phyloP scores from a whole-genome alignment of 2,888 invertebrate genomes.

The Dorcus hopei region DNA sequence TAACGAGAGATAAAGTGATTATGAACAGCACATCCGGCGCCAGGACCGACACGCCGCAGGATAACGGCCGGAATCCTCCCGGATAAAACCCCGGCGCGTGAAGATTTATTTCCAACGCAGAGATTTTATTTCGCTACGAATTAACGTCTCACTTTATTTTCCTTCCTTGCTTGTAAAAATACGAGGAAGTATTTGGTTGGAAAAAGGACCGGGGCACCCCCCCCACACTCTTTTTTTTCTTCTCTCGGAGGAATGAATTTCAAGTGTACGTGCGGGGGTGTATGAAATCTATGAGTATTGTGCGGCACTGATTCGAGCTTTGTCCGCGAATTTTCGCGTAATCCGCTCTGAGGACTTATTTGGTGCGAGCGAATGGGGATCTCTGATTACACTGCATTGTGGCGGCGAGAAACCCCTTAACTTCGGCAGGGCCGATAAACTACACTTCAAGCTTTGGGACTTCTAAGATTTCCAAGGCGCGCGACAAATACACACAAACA shows the following conservation, averaged over 20 bases:
- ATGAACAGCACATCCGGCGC: constrained; percentile 30
- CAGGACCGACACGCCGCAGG: constrained; percentile 22
- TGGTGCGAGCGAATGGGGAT: constrained; percentile 4
- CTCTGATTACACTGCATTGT: constrained; percentile 9
- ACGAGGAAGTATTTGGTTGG: too few relatives aligned
- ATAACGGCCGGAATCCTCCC: constrained; percentile 19
- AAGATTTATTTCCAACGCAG: background rate
- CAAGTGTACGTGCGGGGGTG: background rate
- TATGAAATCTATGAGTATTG: constrained; percentile 14
- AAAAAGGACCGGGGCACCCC: too few relatives aligned
- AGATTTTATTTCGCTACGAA: background rate
- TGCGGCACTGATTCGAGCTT: constrained; percentile 9
- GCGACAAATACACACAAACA: background rate
- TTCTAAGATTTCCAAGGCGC: background rate
- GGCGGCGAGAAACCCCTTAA: constrained; percentile 6
- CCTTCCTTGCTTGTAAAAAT: too few relatives aligned
- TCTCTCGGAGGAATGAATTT: background rate
- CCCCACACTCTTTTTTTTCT: background rate
- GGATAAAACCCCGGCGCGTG: constrained; percentile 12
- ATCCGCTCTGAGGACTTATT: constrained; percentile 10
- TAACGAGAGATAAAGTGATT: constrained; percentile 41
- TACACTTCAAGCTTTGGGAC: constrained; percentile 6
- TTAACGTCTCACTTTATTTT: background rate
- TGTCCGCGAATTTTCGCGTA: constrained; percentile 8
- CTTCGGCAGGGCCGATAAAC: constrained; percentile 10